These are phyloP conservation scores for Rhinoraja longicauda DNA, from an alignment of 2,797 vertebrate genomes.

Conservation along the genomic window DNA sequence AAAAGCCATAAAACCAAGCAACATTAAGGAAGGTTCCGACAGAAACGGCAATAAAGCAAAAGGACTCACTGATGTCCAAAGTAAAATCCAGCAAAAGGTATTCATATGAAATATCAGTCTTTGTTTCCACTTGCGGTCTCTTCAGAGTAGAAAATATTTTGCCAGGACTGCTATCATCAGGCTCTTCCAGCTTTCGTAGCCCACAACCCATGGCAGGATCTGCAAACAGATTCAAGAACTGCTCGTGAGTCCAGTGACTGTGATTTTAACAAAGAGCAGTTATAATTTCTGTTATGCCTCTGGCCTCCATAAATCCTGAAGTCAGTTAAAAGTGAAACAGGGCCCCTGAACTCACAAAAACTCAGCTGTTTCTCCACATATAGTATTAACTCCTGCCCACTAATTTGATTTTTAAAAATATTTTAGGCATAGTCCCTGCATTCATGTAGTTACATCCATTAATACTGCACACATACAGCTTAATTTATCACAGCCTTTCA, in stretches of 20 bases:
- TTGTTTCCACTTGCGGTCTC: constrained; percentile 91
- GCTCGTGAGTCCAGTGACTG: constrained; percentile 53
- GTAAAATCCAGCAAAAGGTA: constrained; percentile 91
- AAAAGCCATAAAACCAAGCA: neutral
- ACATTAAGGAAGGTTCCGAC: constrained; percentile 37
- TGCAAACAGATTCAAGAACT: constrained; percentile 51
- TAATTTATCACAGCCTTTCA: constrained; percentile 62
- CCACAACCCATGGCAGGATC: constrained; percentile 87
- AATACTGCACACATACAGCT: constrained; percentile 46
- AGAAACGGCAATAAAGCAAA: constrained; percentile 4
- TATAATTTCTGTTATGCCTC: constrained; percentile 47
- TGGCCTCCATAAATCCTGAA: constrained; percentile 48
- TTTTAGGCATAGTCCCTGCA: neutral
- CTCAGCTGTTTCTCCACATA: neutral
- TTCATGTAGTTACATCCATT: neutral
- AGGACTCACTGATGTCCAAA: constrained; percentile 74
- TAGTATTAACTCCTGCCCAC: constrained; percentile 2
- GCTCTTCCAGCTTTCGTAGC: constrained; percentile 87
- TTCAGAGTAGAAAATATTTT: constrained; percentile 96
- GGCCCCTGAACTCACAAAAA: constrained; percentile 48
- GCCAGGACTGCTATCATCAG: constrained; percentile 92
- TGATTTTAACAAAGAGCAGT: constrained; percentile 42
- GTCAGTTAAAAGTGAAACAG: constrained; percentile 40
- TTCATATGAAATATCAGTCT: constrained; percentile 78
- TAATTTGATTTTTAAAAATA: neutral